phyloP scores from a whole-genome alignment of 2,888 invertebrate species.

The Apoderus coryli region DNA sequence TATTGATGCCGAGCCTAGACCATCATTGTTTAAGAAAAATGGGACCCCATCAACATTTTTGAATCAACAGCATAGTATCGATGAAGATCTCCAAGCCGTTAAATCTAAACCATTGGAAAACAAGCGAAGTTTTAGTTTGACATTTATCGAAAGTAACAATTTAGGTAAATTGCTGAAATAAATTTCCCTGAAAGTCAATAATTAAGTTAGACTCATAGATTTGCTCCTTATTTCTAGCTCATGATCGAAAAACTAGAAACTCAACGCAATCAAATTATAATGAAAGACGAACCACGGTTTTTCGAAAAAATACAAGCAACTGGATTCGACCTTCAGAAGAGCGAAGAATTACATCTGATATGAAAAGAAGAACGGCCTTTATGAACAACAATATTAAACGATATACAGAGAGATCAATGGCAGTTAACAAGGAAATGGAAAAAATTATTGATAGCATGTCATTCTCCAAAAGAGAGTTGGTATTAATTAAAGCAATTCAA shows the following conservation, averaged over 20 bases:
- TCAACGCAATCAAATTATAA: too few relatives aligned
- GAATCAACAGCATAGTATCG: too few relatives aligned
- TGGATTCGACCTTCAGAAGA: slow-evolving; percentile 16
- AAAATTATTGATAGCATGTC: slow-evolving; percentile 71
- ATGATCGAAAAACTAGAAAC: too few relatives aligned
- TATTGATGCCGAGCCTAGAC: too few relatives aligned
- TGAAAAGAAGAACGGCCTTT: slow-evolving; percentile 44
- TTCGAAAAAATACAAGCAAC: slow-evolving; percentile 18
- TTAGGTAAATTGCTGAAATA: too few relatives aligned
- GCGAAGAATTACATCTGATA: slow-evolving; percentile 21
- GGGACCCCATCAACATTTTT: too few relatives aligned
- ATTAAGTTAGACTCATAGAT: too few relatives aligned
- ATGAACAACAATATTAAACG: slow-evolving; percentile 53
- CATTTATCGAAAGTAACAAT: slow-evolving; percentile 15
- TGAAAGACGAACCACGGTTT: slow-evolving; percentile 12
- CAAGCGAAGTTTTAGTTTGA: too few relatives aligned
- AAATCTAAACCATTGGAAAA: too few relatives aligned
- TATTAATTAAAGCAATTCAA: neutral
- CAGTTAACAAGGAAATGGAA: slow-evolving; percentile 65
- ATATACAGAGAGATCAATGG: slow-evolving; percentile 48
- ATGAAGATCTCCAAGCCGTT: too few relatives aligned
- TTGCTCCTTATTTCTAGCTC: too few relatives aligned
- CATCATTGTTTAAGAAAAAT: slow-evolving; percentile 17
- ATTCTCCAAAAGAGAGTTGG: slow-evolving; percentile 60
- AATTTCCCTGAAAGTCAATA: too few relatives aligned